Conservation (phyloP, 2,113 vertebrate genomes). For the Meleagris gallopavo region DNA sequence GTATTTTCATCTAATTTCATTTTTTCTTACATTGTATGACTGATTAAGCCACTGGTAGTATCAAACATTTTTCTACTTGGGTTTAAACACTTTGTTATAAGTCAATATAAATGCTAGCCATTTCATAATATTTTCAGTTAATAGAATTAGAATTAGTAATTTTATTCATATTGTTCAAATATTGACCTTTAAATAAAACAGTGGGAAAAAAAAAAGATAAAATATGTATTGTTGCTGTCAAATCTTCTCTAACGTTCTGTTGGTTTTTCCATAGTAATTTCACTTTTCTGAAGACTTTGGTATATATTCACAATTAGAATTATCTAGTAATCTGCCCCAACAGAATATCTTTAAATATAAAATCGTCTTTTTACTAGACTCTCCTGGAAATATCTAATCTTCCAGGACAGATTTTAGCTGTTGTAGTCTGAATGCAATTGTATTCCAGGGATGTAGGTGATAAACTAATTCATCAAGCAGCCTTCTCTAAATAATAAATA, state of each 20-base stretch:
- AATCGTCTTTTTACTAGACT: neutral
- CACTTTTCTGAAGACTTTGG: neutral
- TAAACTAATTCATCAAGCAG: neutral
- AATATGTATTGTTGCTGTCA: neutral
- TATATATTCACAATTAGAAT: neutral
- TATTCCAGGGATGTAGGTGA: neutral
- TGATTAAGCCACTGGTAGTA: neutral
- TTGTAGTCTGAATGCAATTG: neutral
- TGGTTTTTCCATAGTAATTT: neutral
- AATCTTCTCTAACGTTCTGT: neutral
- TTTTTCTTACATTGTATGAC: neutral
- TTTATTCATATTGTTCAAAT: neutral
- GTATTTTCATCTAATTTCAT: neutral
- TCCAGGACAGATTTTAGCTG: neutral
- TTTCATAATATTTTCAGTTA: neutral
- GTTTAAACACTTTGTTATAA: neutral
- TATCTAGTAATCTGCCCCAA: neutral
- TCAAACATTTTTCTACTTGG: neutral
- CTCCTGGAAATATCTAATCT: neutral
- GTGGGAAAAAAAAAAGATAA: neutral
- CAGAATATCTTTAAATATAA: neutral
- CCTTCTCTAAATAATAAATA: conserved; percentile 34
- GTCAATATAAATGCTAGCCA: neutral
- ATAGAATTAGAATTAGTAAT: neutral
- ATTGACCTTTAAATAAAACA: neutral